These are phyloP conservation scores for Callyntrura sp. DNA, from an alignment of 2,888 invertebrate species.

Conservation along the genomic window DNA sequence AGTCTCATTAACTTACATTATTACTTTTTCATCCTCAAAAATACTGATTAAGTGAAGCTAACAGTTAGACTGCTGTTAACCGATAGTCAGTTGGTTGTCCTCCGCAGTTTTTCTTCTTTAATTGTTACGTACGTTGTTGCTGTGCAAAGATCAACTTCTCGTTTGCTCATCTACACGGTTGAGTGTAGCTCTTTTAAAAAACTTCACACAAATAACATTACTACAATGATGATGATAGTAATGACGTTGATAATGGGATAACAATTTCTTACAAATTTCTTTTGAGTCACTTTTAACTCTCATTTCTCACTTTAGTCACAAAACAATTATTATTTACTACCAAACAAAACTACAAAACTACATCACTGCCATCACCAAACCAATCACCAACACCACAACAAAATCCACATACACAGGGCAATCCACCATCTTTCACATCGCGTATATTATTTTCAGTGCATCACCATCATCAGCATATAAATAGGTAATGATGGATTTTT, in stretches of 20 bases:
- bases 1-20: constrained; percentile 20
- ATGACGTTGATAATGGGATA: background rate
- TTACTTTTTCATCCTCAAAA: constrained; percentile 36
- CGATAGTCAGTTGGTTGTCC: no score
- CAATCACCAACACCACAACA: constrained; percentile 45
- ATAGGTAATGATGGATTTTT: no score
- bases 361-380: background rate
- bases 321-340: no score
- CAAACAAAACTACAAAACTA: no score
- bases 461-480: constrained; percentile 29
- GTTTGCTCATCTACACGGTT: background rate
- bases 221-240: background rate
- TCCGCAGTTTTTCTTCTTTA: background rate
- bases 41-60: background rate
- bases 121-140: background rate
- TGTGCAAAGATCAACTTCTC: background rate
- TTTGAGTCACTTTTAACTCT: no score
- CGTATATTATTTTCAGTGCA: no score
- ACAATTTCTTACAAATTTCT: background rate
- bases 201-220: background rate
- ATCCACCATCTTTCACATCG: constrained; percentile 45
- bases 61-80: no score
- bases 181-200: background rate
- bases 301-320: no score
- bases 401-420: constrained; percentile 53